Conservation (phyloP, 2,888 invertebrate genomes). For the Yponomeuta evonymella region DNA sequence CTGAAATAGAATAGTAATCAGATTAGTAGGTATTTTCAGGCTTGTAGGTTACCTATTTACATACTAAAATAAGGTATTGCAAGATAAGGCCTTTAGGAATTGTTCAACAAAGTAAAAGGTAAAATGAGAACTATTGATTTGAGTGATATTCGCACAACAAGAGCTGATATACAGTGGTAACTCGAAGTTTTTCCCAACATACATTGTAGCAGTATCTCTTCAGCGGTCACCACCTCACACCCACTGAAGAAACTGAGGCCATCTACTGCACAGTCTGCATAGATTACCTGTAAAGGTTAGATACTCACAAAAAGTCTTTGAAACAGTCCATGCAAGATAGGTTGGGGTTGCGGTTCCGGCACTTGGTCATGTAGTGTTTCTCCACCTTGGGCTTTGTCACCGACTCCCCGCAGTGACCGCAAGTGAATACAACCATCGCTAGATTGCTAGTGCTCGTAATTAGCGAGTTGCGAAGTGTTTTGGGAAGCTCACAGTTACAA, state of each 20-base stretch:
- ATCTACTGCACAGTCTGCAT: background rate
- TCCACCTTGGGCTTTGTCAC: slow-evolving; percentile 94
- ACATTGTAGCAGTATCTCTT: background rate
- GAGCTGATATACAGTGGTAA: too few species aligned
- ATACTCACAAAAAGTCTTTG: slow-evolving; percentile 87
- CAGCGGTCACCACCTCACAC: background rate
- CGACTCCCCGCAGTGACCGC: slow-evolving; percentile 93
- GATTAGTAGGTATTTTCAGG: too few species aligned
- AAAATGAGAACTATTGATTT: too few species aligned
- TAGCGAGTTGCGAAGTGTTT: background rate
- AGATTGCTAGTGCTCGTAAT: background rate
- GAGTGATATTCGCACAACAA: too few species aligned
- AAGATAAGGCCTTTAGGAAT: too few species aligned
- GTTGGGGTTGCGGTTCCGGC: slow-evolving; percentile 80
- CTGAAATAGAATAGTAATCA: slow-evolving; percentile 56
- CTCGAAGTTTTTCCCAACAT: too few species aligned
- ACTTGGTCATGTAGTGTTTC: slow-evolving; percentile 87
- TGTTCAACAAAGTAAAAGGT: too few species aligned
- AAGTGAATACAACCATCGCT: slow-evolving; percentile 94
- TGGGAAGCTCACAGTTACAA: background rate
- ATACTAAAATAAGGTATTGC: too few species aligned
- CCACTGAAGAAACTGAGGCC: background rate
- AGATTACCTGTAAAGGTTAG: background rate
- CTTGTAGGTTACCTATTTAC: too few species aligned
- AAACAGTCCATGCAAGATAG: slow-evolving; percentile 96